Percentiles rank a stretch among this genome's conserved stretches.
phyloP scores from a whole-genome alignment of 2,797 vertebrate genomes.

The Cyclura pinguis region DNA sequence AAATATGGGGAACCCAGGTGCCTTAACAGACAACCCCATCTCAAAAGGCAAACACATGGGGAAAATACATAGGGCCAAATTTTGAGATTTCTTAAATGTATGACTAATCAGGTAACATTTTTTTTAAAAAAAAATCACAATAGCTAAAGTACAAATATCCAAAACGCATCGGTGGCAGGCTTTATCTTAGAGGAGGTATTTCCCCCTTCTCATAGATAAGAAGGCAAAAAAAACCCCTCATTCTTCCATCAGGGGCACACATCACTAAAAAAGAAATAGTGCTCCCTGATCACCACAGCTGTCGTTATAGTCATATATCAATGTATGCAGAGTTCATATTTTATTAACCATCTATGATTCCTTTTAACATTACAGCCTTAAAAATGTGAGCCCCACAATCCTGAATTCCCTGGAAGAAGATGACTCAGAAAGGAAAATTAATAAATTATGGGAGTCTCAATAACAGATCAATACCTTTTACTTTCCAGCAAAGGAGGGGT shows the following conservation, averaged over 20 bases:
- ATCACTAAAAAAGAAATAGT: too few relatives aligned
- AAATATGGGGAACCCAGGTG: neutral
- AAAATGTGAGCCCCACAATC: neutral
- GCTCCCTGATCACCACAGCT: neutral
- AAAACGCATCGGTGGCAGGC: neutral
- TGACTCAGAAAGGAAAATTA: neutral
- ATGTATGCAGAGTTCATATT: neutral
- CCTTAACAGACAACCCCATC: neutral
- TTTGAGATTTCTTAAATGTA: neutral
- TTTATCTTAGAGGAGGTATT: neutral
- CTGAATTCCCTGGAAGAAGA: neutral
- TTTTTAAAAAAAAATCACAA: neutral
- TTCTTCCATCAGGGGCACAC: neutral
- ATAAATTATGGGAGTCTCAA: neutral
- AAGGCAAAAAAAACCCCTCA: neutral
- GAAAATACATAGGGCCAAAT: neutral
- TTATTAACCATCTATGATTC: neutral
- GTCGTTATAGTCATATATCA: neutral
- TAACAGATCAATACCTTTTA: too few relatives aligned
- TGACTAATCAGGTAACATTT: neutral
- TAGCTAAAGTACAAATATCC: neutral
- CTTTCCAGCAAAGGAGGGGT: too few relatives aligned
- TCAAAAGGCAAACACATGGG: neutral
- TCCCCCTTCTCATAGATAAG: neutral
- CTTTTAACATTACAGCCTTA: neutral